Base-by-base conservation (phyloP, 2,797 vertebrate species). In the Lycodopsis pacificus region DNA sequence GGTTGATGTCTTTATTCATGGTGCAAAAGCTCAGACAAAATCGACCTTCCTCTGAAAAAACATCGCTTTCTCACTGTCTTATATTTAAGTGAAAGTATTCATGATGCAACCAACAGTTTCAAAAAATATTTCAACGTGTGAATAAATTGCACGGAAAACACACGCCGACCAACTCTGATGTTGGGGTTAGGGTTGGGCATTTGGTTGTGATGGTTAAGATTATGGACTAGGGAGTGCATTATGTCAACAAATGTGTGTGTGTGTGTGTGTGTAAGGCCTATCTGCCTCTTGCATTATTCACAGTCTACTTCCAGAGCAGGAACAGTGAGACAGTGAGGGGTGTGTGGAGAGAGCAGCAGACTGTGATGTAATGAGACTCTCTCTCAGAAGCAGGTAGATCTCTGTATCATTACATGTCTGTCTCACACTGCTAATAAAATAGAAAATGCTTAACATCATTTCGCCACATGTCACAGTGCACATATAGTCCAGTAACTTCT, bases 201-300 rank as follows among this genome's bases (percentile, higher is more conserved):
- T 44, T 44, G 42, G 42, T 44, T 44, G 42, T 44, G 42, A 17
- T 44, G 42, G 42, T 44, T 44, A 17, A 44, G 40, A 42, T 42
- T 13, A 42, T 14, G 42, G 42, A 5, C 12, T 15, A 42, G 40
- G 13, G 4, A 42, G 13, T 48, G 44, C 17, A 48, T 5, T 53
- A 25, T 22, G 51, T 49, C 48, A 49, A 22, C 11, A 13, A 0
- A 10, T n/a, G 22, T 38, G 40, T 54, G 20, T 25, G 22, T 42
- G 40, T 42, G 40, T 40, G 40, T 13, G 12, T 44, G 42, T 30
- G 27, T 38, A 14, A 62, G 56, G 42, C 25, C 9, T 12, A 11
- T 58, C 8, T 70, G 40, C 54, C 67, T 22, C 54, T 61, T 65
- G 62, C 53, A 74, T 74, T 74, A 74, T 74, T 74, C 17, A 72